These are phyloP conservation scores for Polia nebulosa DNA, from an alignment of 2,888 invertebrate species.

Conservation along the genomic window DNA sequence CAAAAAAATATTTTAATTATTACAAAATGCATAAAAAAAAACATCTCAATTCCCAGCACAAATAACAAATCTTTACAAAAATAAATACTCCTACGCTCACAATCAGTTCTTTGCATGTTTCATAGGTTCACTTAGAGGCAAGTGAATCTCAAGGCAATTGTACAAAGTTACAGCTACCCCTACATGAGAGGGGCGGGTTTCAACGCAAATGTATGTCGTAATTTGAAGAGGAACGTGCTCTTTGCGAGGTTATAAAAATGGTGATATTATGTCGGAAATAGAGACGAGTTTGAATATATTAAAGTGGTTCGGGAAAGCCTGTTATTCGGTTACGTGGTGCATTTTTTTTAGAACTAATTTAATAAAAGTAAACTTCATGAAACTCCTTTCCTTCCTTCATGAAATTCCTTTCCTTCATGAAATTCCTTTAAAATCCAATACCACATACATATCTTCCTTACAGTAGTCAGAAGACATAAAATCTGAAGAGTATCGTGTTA, in stretches of 20 bases:
- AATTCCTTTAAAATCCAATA: too few species aligned
- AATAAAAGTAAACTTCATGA: too few species aligned
- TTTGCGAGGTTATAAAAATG: not conserved
- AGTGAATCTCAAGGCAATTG: conserved; percentile 10
- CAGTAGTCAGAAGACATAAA: too few species aligned
- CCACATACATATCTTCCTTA: too few species aligned
- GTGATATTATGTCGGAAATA: not conserved
- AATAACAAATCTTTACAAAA: too few species aligned
- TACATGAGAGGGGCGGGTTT: conserved; percentile 23
- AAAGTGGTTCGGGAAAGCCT: not conserved
- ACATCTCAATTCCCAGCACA: too few species aligned
- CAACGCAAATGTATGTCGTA: conserved; percentile 20
- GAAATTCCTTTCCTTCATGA: too few species aligned
- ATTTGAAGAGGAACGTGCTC: conserved; percentile 12
- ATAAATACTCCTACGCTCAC: not conserved
- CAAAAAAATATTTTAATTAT: too few species aligned
- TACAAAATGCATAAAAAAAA: too few species aligned
- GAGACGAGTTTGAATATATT: not conserved
- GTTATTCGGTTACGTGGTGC: not conserved
- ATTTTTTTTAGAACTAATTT: not conserved
- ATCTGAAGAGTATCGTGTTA: too few species aligned
- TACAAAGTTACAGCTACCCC: not conserved
- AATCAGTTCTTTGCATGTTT: conserved; percentile 13
- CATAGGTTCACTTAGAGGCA: conserved; percentile 7
- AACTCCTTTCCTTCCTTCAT: too few species aligned